Percentiles rank a stretch among this genome's conserved stretches.
phyloP scores from a whole-genome alignment of 2,888 invertebrate species.

The Hypselothyrea guttata region DNA sequence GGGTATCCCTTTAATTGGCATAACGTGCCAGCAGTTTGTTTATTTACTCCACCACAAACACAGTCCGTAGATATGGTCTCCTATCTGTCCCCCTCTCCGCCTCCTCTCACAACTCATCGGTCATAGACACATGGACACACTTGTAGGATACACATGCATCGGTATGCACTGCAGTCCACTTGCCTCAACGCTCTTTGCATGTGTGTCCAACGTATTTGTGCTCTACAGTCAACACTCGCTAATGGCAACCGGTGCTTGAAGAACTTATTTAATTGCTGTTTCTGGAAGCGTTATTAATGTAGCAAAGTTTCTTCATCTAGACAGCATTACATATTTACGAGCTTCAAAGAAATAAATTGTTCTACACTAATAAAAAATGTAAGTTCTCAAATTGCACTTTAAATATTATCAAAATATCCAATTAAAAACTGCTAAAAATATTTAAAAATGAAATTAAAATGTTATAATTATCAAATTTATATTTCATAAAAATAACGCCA shows the following conservation, averaged over 20 bases:
- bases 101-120: neutral
- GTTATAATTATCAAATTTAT: no score
- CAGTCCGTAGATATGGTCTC: neutral
- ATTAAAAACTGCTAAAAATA: no score
- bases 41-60: slow-evolving; percentile 33
- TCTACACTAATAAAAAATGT: no score
- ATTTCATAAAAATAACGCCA: no score
- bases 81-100: neutral
- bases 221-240: neutral
- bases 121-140: neutral
- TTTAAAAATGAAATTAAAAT: no score
- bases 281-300: no score
- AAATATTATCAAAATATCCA: no score
- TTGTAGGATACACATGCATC: slow-evolving; percentile 4
- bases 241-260: neutral
- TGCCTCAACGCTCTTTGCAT: neutral
- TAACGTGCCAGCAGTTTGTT: slow-evolving; percentile 49
- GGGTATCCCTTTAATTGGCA: slow-evolving; percentile 46
- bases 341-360: no score
- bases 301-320: no score
- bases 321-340: no score
- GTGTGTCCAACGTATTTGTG: neutral
- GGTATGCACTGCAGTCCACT: slow-evolving; percentile 8
- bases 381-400: no score
- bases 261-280: no score